phyloP scores from a whole-genome alignment of 2,797 vertebrate genomes.

The Natrix natrix region DNA sequence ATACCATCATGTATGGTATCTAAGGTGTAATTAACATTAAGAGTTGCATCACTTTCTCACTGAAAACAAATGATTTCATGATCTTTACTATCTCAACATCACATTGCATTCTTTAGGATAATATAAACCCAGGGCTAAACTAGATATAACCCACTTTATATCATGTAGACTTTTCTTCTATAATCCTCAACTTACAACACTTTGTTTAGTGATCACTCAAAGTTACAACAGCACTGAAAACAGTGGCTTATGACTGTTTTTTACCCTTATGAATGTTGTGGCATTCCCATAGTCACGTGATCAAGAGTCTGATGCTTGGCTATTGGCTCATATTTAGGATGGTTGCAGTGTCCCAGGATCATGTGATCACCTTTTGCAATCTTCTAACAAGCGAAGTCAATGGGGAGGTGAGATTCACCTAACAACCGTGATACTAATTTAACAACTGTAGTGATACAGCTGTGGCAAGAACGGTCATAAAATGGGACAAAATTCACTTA shows the following conservation, averaged over 20 bases:
- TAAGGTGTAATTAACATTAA: slow-evolving; percentile 4
- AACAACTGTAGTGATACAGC: not conserved
- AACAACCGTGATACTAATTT: not conserved
- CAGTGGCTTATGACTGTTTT: not conserved
- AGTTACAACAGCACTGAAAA: not conserved
- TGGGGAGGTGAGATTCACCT: not conserved
- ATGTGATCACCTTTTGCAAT: not conserved
- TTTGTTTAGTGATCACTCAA: not conserved
- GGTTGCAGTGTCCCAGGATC: not conserved
- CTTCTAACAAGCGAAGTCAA: not conserved
- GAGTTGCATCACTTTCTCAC: not conserved
- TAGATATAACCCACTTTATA: not conserved
- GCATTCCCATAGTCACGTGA: not conserved
- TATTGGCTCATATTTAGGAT: not conserved
- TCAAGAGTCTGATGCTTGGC: not conserved
- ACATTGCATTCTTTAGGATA: not conserved
- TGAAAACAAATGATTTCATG: not conserved
- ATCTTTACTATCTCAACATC: not conserved
- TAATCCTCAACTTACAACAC: not conserved
- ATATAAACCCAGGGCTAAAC: not conserved
- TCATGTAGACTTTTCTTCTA: not conserved
- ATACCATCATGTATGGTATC: not conserved
- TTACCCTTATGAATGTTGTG: not conserved
- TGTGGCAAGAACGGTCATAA: not conserved
- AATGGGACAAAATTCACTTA: not conserved